Base-by-base conservation (phyloP, 2,113 vertebrate genomes). In the Corythaixoides concolor region DNA sequence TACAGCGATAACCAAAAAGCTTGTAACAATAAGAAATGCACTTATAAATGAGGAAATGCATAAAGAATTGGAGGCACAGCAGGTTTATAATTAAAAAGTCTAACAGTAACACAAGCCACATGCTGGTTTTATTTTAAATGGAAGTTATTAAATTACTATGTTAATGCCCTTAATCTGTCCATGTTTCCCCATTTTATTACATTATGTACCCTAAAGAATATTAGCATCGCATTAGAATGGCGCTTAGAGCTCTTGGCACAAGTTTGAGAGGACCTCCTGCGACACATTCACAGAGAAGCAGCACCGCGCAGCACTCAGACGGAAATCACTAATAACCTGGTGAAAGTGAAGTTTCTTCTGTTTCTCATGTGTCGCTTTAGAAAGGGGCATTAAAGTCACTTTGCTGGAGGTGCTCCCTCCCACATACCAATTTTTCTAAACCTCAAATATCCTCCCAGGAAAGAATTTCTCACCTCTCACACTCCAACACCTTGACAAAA, bases 51-150 rank as follows among this genome's bases (percentile, higher is more conserved):
- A 82, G 47, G 28, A 90, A 91, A 89, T 53, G 26, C 58, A 90
- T 68, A 93, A 62, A 92, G 93, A 69, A 66, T 41, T 89, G 39
- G 66, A 95, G 24, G 84, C 75, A 84, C 84, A 96, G 88, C 47
- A 90, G 91, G 77, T 74, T 83, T 88, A 85, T 90, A 96, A 96
- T 92, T 95, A 72, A 91, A 86, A 92, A 79, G 72, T 39, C 89
- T 89, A 88, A 89, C 64, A 89, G 64, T 72, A 94, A 93, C 53
- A 87, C 9, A 89, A 93, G 64, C 49, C 75, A 88, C 91, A 89
- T 28, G 64, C 72, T 92, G 86, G 37, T 87, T 95, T 95, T 86
- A 75, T 93, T 97, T 90, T 74, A 91, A 94, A 94, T 87, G 37
- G 88, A 64, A 89, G 62, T 59, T 85, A 94, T 72, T 56, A 74